Base-by-base conservation (phyloP, 1,140 invertebrate species). In the Neodiprion fabricii region DNA sequence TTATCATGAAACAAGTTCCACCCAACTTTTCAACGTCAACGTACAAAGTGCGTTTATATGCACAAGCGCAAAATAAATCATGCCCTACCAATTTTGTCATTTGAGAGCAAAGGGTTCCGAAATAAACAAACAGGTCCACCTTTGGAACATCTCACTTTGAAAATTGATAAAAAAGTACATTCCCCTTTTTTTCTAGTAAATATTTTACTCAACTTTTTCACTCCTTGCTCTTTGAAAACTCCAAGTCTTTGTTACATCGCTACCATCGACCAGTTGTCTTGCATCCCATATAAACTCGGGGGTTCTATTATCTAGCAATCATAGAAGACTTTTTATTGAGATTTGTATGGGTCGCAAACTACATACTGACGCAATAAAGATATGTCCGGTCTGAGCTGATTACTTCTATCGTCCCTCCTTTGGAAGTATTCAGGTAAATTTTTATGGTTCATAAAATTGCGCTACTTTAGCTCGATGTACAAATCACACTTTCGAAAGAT, bases 241-340 rank as follows among this genome's bases (percentile, higher is more conserved):
- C 2, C 2, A 40, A 12, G 53, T 61, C 53, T 4, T 61, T 9
- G 53, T 61, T 61, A 12, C 11, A 61, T 61, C 53, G 53, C 11
- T 0, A 61, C 8, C 11, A 61, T 61, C 53, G 9, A 61, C n/a
- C 11, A 17, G 11, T n/a, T 11, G 11, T 61, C 7, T 61, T n/a
- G 53, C 53, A 61, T 8, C 53, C 53, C 53, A 2, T 61, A 17
- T 61, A 9, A 61, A 14, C 53, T 61, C 82, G 96, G 94, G 91
- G 91, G 77, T 99, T 97, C 83, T 99, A 99, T 86, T 99, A 99
- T 86, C 97, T 98, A 89, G 98, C 98, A 47, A 98, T 99, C 72
- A 90, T 99, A 67, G 97, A 99, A 89, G 98, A 99, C 89, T 93
- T 98, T 75, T 88, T 99, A 49, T 87, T 99, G 28, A 91, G 98